Conservation (phyloP, 2,113 vertebrate genomes). For the Ochotona curzoniae region DNA sequence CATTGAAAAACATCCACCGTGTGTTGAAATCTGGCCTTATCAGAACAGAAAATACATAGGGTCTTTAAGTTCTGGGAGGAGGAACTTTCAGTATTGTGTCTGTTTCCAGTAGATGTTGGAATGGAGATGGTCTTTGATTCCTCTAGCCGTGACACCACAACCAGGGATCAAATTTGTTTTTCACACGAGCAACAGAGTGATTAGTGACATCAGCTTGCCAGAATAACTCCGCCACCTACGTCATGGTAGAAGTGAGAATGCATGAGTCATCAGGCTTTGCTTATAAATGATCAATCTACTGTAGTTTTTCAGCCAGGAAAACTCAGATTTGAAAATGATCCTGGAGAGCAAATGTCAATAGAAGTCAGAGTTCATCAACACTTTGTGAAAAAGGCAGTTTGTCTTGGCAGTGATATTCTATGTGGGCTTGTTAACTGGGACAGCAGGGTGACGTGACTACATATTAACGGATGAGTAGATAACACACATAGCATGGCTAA, state of each 20-base stretch:
- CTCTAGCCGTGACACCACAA: background rate
- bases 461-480: background rate
- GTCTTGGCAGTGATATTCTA: background rate
- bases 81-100: background rate
- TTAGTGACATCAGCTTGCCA: background rate
- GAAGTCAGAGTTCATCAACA: background rate
- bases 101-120: background rate
- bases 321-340: background rate
- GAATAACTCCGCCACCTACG: background rate
- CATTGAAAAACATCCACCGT: constrained; percentile 54
- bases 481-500: too few species aligned
- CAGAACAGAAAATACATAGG: constrained; percentile 59
- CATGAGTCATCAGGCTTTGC: background rate
- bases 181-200: background rate
- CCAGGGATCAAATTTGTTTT: background rate
- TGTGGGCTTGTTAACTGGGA: background rate
- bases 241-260: background rate
- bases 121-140: background rate
- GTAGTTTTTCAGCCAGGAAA: background rate
- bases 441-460: background rate
- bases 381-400: background rate
- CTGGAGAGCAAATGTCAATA: background rate
- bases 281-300: background rate
- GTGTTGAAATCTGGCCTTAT: constrained; percentile 58
- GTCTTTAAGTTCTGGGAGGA: background rate